These are phyloP conservation scores for Propithecus coquereli DNA, from an alignment of 2,113 vertebrate genomes.

Conservation along the genomic window DNA sequence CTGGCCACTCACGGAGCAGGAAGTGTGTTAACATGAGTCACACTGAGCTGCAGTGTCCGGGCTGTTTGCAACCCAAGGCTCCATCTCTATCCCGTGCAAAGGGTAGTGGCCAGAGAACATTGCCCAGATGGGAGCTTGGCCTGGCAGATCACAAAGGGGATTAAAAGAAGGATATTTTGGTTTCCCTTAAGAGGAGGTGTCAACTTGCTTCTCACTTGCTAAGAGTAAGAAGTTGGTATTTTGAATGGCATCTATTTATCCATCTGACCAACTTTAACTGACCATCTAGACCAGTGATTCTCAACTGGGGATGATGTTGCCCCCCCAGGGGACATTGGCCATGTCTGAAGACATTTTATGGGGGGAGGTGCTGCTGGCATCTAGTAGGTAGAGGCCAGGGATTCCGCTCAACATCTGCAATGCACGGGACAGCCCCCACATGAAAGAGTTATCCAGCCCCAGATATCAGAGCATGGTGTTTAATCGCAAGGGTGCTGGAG, in stretches of 20 bases:
- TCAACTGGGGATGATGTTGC: not conserved
- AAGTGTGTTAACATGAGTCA: conserved; percentile 76
- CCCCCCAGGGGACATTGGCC: not conserved
- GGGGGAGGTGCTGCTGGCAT: not conserved
- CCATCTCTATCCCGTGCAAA: conserved; percentile 56
- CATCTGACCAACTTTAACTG: not conserved
- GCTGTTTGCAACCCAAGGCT: conserved; percentile 75
- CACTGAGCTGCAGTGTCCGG: conserved; percentile 74
- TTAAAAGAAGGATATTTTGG: conserved; percentile 32
- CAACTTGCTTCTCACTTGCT: conserved; percentile 36
- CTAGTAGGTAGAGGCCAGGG: not conserved
- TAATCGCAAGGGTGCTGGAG: too few species aligned
- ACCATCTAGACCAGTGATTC: not conserved
- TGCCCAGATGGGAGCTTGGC: conserved; percentile 60
- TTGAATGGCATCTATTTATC: not conserved
- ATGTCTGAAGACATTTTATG: not conserved
- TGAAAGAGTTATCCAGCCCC: not conserved
- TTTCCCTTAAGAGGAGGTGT: conserved; percentile 17
- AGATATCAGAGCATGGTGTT: not conserved
- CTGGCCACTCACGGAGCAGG: conserved; percentile 72
- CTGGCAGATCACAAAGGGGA: not conserved
- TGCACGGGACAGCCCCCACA: too few species aligned
- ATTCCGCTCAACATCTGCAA: not conserved
- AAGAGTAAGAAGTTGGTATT: not conserved
- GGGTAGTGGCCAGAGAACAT: not conserved